Evolutionary conservation across 2,888 invertebrate species (phyloP).

Genomic region (Bembecia ichneumoniformis): DNA sequence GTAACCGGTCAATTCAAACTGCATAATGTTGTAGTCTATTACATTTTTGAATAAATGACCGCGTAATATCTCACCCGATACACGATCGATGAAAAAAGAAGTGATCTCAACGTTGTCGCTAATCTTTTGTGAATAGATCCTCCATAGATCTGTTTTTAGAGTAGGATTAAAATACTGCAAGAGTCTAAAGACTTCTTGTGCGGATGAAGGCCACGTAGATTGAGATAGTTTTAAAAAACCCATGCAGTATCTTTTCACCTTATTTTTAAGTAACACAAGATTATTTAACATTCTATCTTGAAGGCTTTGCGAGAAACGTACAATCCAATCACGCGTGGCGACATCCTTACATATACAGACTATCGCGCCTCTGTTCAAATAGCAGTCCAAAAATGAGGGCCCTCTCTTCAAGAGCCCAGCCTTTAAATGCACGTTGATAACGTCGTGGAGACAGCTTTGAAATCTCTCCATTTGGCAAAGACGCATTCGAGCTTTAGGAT

Average conservation of each 20-base stretch:
- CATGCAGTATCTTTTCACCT: conserved; percentile 49
- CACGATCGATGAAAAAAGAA: conserved; percentile 47
- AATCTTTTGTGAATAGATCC: conserved; percentile 45
- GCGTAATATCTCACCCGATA: conserved; percentile 54
- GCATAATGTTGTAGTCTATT: conserved; percentile 54
- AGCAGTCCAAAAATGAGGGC: conserved; percentile 52
- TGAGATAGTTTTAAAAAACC: conserved; percentile 48
- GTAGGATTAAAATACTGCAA: conserved; percentile 59
- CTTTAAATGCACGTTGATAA: conserved; percentile 55
- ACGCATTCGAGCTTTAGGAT: conserved; percentile 53
- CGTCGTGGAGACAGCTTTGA: conserved; percentile 38
- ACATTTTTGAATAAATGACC: conserved; percentile 54
- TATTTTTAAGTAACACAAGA: conserved; percentile 43
- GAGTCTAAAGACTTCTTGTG: conserved; percentile 49
- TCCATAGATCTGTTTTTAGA: conserved; percentile 45
- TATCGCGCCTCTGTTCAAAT: conserved; percentile 52
- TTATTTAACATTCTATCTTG: conserved; percentile 51
- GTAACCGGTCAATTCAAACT: conserved; percentile 53
- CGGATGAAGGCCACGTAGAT: conserved; percentile 45
- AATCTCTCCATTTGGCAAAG: conserved; percentile 48
- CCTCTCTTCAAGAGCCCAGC: conserved; percentile 40
- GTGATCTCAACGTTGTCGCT: conserved; percentile 37
- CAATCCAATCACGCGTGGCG: conserved; percentile 54
- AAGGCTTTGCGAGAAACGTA: conserved; percentile 47
- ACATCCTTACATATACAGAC: conserved; percentile 54